Conservation (phyloP, 2,797 vertebrate genomes). For the Gymnodraco acuticeps region DNA sequence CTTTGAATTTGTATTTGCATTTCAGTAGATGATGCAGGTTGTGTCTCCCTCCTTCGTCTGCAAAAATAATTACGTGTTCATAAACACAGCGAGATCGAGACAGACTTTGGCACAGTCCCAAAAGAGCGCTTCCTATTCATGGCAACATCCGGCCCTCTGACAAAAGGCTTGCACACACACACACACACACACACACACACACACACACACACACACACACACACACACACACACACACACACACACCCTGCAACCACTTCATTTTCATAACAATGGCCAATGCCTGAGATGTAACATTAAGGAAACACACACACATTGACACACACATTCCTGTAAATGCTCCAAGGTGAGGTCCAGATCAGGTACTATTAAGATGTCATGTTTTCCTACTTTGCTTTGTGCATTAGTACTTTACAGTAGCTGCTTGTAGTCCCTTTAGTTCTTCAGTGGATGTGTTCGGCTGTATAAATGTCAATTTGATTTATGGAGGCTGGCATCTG, state of each 20-base stretch:
- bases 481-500: slow-evolving; percentile 65
- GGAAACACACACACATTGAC: slow-evolving; percentile 43
- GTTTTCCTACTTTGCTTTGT: background rate
- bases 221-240: slow-evolving; percentile 25
- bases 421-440: slow-evolving; percentile 11
- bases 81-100: slow-evolving; percentile 20
- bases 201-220: slow-evolving; percentile 35
- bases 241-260: slow-evolving; percentile 31
- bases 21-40: slow-evolving; percentile 9
- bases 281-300: slow-evolving; percentile 50
- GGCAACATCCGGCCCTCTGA: slow-evolving; percentile 74
- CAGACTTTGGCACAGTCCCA: slow-evolving; percentile 63
- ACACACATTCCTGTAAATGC: background rate
- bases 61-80: slow-evolving; percentile 37
- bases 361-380: slow-evolving; percentile 3
- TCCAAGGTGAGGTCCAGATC: too few relatives aligned
- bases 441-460: slow-evolving; percentile 22
- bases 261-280: slow-evolving; percentile 74
- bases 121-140: slow-evolving; percentile 71
- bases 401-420: slow-evolving; percentile 25
- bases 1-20: slow-evolving; percentile 27
- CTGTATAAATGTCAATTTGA: slow-evolving; percentile 56
- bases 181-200: slow-evolving; percentile 1
- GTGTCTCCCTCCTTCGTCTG: background rate
- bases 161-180: slow-evolving; percentile 65